Percentiles rank a stretch among this genome's conserved stretches.
Conservation (phyloP, 2,113 vertebrate genomes). For the Lota lota region DNA sequence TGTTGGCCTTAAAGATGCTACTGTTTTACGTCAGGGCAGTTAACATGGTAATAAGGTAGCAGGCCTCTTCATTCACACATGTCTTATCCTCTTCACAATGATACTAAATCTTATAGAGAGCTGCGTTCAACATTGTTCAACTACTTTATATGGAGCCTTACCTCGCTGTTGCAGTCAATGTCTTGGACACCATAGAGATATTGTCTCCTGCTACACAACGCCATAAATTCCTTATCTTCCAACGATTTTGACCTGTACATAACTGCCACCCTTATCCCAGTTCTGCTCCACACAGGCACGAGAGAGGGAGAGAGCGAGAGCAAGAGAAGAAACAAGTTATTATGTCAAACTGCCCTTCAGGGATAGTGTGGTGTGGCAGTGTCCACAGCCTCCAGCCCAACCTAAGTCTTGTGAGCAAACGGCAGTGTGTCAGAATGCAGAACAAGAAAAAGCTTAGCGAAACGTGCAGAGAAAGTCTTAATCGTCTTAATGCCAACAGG, state of each 20-base stretch:
- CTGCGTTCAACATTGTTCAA: no score
- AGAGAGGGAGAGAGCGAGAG: no score
- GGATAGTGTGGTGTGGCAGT: no score
- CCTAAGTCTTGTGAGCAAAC: conserved; percentile 13
- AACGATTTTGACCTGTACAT: conserved; percentile 34
- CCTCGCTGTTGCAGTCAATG: conserved; percentile 48
- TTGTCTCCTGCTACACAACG: conserved; percentile 39
- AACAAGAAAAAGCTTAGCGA: conserved; percentile 4
- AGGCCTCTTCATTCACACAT: no score
- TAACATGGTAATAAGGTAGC: no score
- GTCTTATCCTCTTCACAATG: no score
- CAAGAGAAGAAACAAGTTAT: neutral
- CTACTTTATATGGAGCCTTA: conserved; percentile 29
- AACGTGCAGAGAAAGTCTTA: conserved; percentile 11
- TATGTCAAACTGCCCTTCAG: no score
- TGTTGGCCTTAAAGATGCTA: no score
- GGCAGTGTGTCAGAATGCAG: conserved; percentile 5
- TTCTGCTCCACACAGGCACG: neutral
- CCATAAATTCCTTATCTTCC: conserved; percentile 42
- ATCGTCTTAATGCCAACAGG: conserved; percentile 54
- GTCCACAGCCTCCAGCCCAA: no score
- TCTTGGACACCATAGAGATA: conserved; percentile 27
- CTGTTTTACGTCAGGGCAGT: no score
- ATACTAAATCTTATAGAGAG: no score
- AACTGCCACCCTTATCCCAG: conserved; percentile 10